Percentiles rank a stretch among this genome's conserved stretches.
These are phyloP conservation scores for Tyria jacobaeae DNA, from an alignment of 2,888 invertebrate genomes.

Conservation along the genomic window DNA sequence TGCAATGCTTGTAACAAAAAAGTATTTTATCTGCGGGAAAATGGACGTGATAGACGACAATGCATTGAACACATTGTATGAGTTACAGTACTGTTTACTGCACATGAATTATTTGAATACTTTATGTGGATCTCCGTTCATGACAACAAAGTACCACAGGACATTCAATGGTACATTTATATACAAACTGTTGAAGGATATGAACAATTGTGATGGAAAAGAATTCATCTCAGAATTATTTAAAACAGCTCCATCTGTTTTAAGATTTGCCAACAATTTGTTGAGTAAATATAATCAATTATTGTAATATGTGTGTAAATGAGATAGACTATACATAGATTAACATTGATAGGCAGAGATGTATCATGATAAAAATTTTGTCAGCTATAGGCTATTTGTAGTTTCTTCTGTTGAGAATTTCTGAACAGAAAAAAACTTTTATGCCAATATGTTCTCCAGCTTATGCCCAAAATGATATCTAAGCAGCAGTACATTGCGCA, in stretches of 20 bases:
- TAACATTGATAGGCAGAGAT: too few species aligned
- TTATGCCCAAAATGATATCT: too few species aligned
- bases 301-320: too few species aligned
- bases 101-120: conserved; percentile 59
- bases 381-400: too few species aligned
- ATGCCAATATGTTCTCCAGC: too few species aligned
- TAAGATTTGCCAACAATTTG: conserved; percentile 12
- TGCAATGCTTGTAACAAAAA: background rate
- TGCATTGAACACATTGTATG: conserved; percentile 42
- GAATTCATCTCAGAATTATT: conserved; percentile 24
- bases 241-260: conserved; percentile 23
- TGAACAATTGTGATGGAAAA: conserved; percentile 6
- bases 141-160: conserved; percentile 45
- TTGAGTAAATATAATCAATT: conserved; percentile 3
- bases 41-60: conserved; percentile 35
- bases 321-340: too few species aligned
- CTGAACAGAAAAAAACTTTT: too few species aligned
- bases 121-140: conserved; percentile 54
- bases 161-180: conserved; percentile 58
- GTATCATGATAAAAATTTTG: too few species aligned
- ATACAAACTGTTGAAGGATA: conserved; percentile 47
- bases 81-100: conserved; percentile 56
- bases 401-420: too few species aligned
- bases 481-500: too few species aligned
- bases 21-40: conserved; percentile 39